Evolutionary conservation across 2,888 invertebrate species (phyloP).

Genomic region (Miltochrista miniata): DNA sequence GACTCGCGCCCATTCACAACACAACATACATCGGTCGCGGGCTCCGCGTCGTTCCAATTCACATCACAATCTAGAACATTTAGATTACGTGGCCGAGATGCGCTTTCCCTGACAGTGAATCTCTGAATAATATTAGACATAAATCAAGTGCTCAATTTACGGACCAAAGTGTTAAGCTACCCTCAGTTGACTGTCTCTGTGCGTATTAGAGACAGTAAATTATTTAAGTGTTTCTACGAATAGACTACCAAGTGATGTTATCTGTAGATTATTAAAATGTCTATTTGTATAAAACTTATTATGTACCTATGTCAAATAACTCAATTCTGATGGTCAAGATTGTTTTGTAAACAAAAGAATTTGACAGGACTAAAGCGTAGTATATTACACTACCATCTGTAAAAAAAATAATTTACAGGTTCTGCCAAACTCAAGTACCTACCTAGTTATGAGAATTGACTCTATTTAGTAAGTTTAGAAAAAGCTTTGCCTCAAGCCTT

Average conservation of each 20-base stretch:
- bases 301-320: neutral
- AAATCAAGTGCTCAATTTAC: slow-evolving; percentile 76
- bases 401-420: neutral
- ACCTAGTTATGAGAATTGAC: neutral
- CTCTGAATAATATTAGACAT: slow-evolving; percentile 50
- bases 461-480: slow-evolving; percentile 19
- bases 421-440: neutral
- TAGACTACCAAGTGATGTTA: slow-evolving; percentile 7
- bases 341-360: neutral
- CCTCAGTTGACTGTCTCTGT: slow-evolving; percentile 41
- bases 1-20: slow-evolving; percentile 85
- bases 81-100: slow-evolving; percentile 85
- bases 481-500: slow-evolving; percentile 33
- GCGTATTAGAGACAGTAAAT: slow-evolving; percentile 28
- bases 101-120: slow-evolving; percentile 84
- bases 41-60: slow-evolving; percentile 84
- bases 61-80: slow-evolving; percentile 86
- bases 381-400: neutral
- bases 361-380: neutral
- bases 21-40: slow-evolving; percentile 83
- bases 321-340: neutral
- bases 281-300: neutral
- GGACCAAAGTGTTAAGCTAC: slow-evolving; percentile 76
- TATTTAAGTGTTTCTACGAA: slow-evolving; percentile 23
- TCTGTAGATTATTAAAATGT: slow-evolving; percentile 8